These are phyloP conservation scores for Parauchenoglanis ngamensis DNA, from an alignment of 2,797 vertebrate species.

Conservation along the genomic window DNA sequence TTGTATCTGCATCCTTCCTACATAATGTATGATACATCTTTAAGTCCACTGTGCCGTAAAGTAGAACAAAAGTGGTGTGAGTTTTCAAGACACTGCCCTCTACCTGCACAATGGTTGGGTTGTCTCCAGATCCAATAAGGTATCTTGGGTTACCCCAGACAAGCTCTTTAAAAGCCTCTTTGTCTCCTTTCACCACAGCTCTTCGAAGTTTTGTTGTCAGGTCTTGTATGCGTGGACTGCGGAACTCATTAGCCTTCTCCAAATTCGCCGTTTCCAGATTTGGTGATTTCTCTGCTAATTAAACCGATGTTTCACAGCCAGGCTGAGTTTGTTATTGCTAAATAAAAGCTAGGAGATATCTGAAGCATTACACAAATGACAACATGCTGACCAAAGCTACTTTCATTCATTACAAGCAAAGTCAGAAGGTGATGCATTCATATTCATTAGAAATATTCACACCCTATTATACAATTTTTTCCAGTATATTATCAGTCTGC, in stretches of 20 bases:
- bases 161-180: conserved; percentile 71
- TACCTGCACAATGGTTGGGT: conserved; percentile 85
- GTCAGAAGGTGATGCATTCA: not conserved
- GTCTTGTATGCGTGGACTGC: conserved; percentile 81
- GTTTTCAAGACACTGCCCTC: conserved; percentile 58
- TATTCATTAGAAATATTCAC: not conserved
- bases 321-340: not conserved
- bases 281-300: conserved; percentile 68
- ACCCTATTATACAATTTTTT: not conserved
- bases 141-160: conserved; percentile 86
- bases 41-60: not conserved
- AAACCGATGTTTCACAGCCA: not conserved
- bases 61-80: not conserved
- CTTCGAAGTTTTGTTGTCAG: conserved; percentile 82
- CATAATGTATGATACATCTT: not conserved
- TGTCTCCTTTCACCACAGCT: conserved; percentile 80
- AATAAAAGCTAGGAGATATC: not conserved
- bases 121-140: conserved; percentile 86
- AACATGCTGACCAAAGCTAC: not conserved
- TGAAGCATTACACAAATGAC: not conserved
- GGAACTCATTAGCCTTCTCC: conserved; percentile 83
- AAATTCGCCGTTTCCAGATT: conserved; percentile 70
- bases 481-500: not conserved
- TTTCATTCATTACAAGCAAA: not conserved
- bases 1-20: conserved; percentile 88